phyloP scores from a whole-genome alignment of 2,888 invertebrate genomes.

The Congeria kusceri region DNA sequence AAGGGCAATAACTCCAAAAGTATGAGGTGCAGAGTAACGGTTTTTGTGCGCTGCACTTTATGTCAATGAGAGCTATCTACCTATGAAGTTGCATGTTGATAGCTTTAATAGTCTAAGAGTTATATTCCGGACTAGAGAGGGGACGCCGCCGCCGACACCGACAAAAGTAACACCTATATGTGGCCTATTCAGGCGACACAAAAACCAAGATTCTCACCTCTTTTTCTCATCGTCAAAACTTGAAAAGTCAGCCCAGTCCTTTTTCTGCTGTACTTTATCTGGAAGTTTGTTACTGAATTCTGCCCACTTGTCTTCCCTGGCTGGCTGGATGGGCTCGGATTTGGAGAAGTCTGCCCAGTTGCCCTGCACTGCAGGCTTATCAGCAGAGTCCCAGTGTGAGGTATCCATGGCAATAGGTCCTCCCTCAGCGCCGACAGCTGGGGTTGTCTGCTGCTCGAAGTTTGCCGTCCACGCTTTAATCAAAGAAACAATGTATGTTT shows the following conservation, averaged over 20 bases:
- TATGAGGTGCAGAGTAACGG: too few species aligned
- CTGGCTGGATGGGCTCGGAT: constrained; percentile 11
- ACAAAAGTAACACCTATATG: too few species aligned
- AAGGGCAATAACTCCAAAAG: too few species aligned
- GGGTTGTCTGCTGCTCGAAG: constrained; percentile 71
- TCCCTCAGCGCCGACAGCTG: constrained; percentile 69
- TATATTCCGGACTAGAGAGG: too few species aligned
- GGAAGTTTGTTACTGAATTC: constrained; percentile 73
- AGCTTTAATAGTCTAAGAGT: too few species aligned
- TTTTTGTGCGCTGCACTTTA: too few species aligned
- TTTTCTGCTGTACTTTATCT: constrained; percentile 32
- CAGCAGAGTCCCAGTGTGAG: constrained; percentile 83
- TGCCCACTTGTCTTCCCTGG: constrained; percentile 76
- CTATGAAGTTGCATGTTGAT: too few species aligned
- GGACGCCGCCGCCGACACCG: too few species aligned
- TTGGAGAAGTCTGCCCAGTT: constrained; percentile 82
- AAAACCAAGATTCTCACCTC: too few species aligned
- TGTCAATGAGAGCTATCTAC: too few species aligned
- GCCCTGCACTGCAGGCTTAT: constrained; percentile 45
- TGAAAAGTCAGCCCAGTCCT: constrained; percentile 72
- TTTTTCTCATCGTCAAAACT: constrained; percentile 66
- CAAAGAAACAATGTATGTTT: background rate
- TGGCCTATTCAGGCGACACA: too few species aligned
- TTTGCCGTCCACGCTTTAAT: constrained; percentile 73
- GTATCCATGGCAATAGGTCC: constrained; percentile 84